These are phyloP conservation scores for Nasua narica DNA, from an alignment of 2,797 vertebrate genomes.

Conservation along the genomic window DNA sequence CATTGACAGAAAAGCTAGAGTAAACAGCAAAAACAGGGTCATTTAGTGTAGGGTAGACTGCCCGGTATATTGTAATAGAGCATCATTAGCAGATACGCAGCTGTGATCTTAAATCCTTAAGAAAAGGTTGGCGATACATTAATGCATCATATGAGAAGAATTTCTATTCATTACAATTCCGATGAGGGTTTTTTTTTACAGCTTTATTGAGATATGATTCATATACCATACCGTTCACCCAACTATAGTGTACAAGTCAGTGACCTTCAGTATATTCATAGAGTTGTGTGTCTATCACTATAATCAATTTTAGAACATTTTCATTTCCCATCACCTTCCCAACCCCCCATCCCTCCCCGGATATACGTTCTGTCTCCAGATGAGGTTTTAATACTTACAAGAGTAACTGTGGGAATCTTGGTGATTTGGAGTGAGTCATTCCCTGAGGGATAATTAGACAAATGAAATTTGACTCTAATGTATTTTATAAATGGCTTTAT, in stretches of 20 bases:
- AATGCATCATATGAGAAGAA: neutral
- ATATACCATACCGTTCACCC: neutral
- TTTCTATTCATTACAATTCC: neutral
- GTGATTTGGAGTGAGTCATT: neutral
- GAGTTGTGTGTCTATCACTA: neutral
- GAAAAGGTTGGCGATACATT: neutral
- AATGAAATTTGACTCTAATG: neutral
- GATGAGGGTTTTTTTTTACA: neutral
- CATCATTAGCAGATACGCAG: neutral
- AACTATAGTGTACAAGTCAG: neutral
- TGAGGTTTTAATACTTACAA: neutral
- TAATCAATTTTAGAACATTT: neutral
- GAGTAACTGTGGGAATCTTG: neutral
- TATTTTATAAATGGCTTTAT: conserved; percentile 44
- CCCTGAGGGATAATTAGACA: conserved; percentile 15
- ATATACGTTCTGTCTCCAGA: neutral
- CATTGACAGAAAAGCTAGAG: neutral
- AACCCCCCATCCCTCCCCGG: neutral
- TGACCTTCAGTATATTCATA: neutral
- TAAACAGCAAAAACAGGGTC: neutral
- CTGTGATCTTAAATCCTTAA: neutral
- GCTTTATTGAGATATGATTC: neutral
- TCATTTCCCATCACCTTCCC: neutral
- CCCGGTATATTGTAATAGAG: neutral
- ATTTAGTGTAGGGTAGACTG: neutral